Evolutionary conservation across 92 coral and sea anemone species (phyloP).

Genomic region (Palythoa grandiflora): DNA sequence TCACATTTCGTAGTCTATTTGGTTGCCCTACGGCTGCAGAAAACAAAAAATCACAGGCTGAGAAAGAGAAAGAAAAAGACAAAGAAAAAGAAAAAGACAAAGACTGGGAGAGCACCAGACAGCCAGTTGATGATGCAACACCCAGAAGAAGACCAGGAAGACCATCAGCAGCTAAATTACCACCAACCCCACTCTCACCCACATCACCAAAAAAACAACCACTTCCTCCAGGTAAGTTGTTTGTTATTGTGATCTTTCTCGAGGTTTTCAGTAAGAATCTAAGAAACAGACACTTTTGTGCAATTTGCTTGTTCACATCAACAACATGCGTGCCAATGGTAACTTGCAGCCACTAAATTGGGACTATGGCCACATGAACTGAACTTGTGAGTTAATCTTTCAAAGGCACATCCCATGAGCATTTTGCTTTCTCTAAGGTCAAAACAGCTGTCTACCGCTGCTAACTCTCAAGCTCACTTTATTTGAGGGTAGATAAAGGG

Average conservation of each 20-base stretch:
- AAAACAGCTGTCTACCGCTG: too few species aligned
- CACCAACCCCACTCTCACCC: slow-evolving; percentile 80
- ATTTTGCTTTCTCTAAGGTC: too few species aligned
- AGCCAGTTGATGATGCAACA: slow-evolving; percentile 62
- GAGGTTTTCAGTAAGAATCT: too few species aligned
- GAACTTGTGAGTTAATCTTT: too few species aligned
- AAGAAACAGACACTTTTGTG: too few species aligned
- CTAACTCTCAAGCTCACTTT: too few species aligned
- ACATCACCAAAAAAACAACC: slow-evolving; percentile 92
- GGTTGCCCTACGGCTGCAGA: slow-evolving; percentile 66
- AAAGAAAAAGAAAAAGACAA: slow-evolving; percentile 17
- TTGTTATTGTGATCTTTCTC: neutral
- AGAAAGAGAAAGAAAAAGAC: slow-evolving; percentile 37
- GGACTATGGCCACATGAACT: too few species aligned
- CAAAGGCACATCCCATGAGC: too few species aligned
- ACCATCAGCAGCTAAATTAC: slow-evolving; percentile 69
- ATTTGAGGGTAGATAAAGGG: too few species aligned
- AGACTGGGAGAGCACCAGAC: slow-evolving; percentile 27
- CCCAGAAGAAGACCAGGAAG: slow-evolving; percentile 92
- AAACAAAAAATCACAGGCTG: slow-evolving; percentile 54
- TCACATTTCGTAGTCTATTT: slow-evolving; percentile 43
- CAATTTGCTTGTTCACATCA: too few species aligned
- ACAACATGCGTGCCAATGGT: too few species aligned
- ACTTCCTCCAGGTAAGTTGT: slow-evolving; percentile 71
- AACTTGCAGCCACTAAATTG: too few species aligned